Percentiles rank a stretch among this genome's conserved stretches.
phyloP scores from a whole-genome alignment of 2,888 invertebrate species.

The Shargacucullia verbasci region DNA sequence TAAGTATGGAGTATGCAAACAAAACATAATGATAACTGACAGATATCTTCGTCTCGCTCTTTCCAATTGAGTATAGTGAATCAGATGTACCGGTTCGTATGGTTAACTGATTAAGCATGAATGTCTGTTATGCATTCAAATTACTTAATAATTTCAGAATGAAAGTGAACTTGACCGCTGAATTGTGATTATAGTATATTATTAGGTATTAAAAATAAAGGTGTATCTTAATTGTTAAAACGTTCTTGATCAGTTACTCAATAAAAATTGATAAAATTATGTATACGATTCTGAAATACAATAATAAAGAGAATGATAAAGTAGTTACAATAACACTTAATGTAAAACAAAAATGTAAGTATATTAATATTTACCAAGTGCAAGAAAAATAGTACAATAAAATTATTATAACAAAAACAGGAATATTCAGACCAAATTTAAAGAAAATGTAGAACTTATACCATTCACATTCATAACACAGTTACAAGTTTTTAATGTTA shows the following conservation, averaged over 20 bases:
- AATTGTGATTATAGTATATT: constrained; percentile 7
- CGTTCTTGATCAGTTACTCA: too few relatives aligned
- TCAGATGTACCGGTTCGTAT: constrained; percentile 35
- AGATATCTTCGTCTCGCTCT: constrained; percentile 46
- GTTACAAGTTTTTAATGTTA: constrained; percentile 10
- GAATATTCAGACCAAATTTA: not conserved
- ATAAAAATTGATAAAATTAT: too few relatives aligned
- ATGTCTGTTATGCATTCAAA: not conserved
- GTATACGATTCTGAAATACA: too few relatives aligned
- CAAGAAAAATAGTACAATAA: too few relatives aligned
- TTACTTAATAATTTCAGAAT: not conserved
- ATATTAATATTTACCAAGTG: too few relatives aligned
- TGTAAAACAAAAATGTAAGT: too few relatives aligned
- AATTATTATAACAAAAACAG: too few relatives aligned
- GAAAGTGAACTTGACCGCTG: constrained; percentile 17
- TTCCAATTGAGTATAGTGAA: constrained; percentile 16
- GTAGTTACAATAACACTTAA: too few relatives aligned
- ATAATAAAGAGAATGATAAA: too few relatives aligned
- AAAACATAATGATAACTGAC: constrained; percentile 37
- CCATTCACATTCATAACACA: constrained; percentile 21
- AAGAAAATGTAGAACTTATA: constrained; percentile 4
- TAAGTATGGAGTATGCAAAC: constrained; percentile 25
- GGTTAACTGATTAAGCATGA: constrained; percentile 1
- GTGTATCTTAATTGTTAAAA: too few relatives aligned
- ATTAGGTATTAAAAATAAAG: too few relatives aligned